A percentile compares a stretch with the other conserved stretches of the same genome.
Evolutionary conservation across 2,888 invertebrate genomes (phyloP).

Genomic region (Ormyrus labotus): DNA sequence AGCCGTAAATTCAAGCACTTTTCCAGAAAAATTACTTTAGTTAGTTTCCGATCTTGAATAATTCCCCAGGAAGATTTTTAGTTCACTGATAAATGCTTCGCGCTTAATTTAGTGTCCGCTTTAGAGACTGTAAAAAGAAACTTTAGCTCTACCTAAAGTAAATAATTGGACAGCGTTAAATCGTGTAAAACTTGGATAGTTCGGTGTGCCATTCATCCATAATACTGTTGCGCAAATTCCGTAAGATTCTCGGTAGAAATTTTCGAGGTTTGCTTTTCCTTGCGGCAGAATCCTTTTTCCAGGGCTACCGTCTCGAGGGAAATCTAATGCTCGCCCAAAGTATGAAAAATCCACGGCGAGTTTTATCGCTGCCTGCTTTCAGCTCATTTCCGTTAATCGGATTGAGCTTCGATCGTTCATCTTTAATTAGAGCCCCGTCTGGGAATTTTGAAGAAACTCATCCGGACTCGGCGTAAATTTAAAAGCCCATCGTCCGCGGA

Average conservation of each 20-base stretch:
- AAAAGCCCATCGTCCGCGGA: too few relatives aligned
- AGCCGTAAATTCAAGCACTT: background rate
- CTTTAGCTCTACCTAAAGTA: conserved; percentile 11
- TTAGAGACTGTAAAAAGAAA: conserved; percentile 10
- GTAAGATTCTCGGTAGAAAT: conserved; percentile 2
- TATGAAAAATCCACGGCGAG: too few relatives aligned
- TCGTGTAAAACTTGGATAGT: conserved; percentile 35
- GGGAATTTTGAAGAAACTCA: background rate
- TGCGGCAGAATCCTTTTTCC: too few relatives aligned
- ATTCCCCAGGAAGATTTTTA: background rate
- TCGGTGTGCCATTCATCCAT: background rate
- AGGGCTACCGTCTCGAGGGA: too few relatives aligned
- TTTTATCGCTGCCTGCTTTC: too few relatives aligned
- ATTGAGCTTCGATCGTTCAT: too few relatives aligned
- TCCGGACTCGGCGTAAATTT: background rate
- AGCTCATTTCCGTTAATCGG: too few relatives aligned
- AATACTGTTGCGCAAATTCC: conserved; percentile 14
- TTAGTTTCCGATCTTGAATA: background rate
- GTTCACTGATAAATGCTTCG: background rate
- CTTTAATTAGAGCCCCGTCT: too few relatives aligned
- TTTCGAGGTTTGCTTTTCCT: background rate
- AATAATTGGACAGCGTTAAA: conserved; percentile 47
- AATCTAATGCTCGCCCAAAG: too few relatives aligned
- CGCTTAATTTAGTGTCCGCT: background rate
- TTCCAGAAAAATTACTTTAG: background rate